Percentiles rank a stretch among this genome's conserved stretches.
Conservation (phyloP, 2,113 vertebrate species). For the Perccottus glenii region DNA sequence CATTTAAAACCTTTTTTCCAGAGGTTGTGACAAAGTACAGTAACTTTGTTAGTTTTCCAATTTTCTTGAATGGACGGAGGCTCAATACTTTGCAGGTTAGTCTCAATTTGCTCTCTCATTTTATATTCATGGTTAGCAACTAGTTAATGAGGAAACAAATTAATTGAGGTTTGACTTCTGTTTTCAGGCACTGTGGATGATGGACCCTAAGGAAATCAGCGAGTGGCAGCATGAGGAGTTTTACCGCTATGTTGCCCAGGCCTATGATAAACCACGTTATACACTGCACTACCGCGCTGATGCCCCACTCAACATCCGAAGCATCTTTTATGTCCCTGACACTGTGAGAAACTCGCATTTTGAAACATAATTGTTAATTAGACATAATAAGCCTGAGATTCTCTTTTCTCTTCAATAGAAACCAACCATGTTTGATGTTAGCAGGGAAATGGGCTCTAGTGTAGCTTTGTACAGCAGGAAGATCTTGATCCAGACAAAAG, state of each 20-base stretch:
- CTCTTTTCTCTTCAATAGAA: conserved; percentile 79
- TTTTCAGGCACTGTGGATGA: conserved; percentile 92
- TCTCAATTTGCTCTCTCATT: neutral
- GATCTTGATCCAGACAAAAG: conserved; percentile 95
- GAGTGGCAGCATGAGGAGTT: conserved; percentile 96
- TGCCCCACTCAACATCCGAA: conserved; percentile 94
- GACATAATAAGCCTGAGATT: neutral
- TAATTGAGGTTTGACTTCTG: neutral
- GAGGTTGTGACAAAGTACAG: conserved; percentile 97
- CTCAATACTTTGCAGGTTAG: conserved; percentile 93
- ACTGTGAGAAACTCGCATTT: conserved; percentile 69
- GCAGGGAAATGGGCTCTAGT: conserved; percentile 91
- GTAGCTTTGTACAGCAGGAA: conserved; percentile 94
- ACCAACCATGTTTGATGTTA: conserved; percentile 95
- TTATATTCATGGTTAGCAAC: neutral
- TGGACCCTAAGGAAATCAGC: conserved; percentile 91
- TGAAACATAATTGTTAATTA: too few relatives aligned
- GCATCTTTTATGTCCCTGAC: conserved; percentile 94
- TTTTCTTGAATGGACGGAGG: conserved; percentile 91
- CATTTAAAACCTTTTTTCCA: conserved; percentile 60
- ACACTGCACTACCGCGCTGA: conserved; percentile 91
- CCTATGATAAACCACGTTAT: conserved; percentile 92
- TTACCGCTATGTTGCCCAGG: conserved; percentile 89
- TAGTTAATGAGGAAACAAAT: neutral
- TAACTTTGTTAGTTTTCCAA: conserved; percentile 95